Percentiles rank a stretch among this genome's conserved stretches.
Conservation (phyloP, 2,113 vertebrate species). For the Zapus hudsonius region DNA sequence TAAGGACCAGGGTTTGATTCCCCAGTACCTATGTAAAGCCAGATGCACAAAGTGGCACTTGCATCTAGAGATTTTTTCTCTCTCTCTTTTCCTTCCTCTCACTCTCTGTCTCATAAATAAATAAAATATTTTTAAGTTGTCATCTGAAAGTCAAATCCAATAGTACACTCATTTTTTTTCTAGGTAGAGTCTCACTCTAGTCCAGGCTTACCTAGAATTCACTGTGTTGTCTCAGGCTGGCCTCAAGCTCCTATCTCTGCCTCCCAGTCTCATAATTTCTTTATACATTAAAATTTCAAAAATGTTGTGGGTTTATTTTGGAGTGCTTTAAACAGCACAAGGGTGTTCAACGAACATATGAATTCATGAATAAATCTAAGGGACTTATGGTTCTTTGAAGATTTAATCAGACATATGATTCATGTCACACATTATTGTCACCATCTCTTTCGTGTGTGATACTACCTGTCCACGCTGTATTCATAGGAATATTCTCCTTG, state of each 20-base stretch:
- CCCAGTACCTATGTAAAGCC: no score
- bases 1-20: no score
- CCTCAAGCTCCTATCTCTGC: no score
- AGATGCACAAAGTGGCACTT: no score
- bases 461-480: no score
- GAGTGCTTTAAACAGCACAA: background rate
- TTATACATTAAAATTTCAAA: background rate
- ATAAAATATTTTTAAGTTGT: no score
- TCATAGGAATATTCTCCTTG: background rate
- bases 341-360: background rate
- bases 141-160: background rate
- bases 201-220: no score
- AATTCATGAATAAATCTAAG: background rate
- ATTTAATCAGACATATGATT: background rate
- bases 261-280: background rate
- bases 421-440: background rate
- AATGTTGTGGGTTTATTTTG: background rate
- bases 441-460: background rate
- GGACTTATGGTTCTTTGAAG: background rate
- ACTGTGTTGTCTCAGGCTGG: no score
- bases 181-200: no score
- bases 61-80: no score
- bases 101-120: no score
- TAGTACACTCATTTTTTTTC: background rate
- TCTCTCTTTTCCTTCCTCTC: no score